These are phyloP conservation scores for Holothuria scabra DNA, from an alignment of 53 echinoderm and acorn worm genomes.

Conservation along the genomic window DNA sequence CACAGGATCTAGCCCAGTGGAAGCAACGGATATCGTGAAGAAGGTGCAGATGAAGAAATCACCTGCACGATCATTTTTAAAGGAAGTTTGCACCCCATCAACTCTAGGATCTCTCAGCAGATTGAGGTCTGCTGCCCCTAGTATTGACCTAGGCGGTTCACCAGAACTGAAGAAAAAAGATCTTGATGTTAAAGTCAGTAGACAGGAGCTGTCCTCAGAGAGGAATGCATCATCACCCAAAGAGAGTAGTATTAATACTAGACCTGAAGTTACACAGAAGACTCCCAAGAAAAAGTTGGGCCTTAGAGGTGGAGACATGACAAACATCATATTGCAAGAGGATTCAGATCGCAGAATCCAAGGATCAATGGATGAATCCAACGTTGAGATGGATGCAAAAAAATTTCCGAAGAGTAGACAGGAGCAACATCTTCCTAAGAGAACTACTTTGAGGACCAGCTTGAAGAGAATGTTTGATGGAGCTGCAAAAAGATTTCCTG, in stretches of 20 bases:
- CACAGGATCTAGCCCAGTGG: constrained; percentile 8
- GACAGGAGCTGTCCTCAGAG: background rate
- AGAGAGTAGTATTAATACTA: background rate
- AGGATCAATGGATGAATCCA: too few species aligned
- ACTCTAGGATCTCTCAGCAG: constrained; percentile 29
- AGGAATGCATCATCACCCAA: background rate
- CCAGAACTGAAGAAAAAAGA: constrained; percentile 8
- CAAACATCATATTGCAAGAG: background rate
- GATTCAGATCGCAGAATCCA: background rate
- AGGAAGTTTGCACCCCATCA: constrained; percentile 41
- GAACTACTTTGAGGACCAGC: constrained; percentile 17
- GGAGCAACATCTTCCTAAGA: constrained; percentile 7
- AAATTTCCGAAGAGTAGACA: background rate
- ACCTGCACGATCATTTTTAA: constrained; percentile 22
- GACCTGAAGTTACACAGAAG: background rate
- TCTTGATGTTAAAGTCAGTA: background rate
- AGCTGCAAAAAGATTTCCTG: background rate
- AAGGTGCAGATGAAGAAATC: constrained; percentile 25
- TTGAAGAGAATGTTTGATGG: constrained; percentile 46
- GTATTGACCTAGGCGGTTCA: background rate
- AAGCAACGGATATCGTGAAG: background rate
- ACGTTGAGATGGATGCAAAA: too few species aligned
- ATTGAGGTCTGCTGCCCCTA: background rate
- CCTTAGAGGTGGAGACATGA: background rate
- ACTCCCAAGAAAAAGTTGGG: background rate